Conservation (phyloP, 2,113 vertebrate genomes). For the Melozone crissalis region DNA sequence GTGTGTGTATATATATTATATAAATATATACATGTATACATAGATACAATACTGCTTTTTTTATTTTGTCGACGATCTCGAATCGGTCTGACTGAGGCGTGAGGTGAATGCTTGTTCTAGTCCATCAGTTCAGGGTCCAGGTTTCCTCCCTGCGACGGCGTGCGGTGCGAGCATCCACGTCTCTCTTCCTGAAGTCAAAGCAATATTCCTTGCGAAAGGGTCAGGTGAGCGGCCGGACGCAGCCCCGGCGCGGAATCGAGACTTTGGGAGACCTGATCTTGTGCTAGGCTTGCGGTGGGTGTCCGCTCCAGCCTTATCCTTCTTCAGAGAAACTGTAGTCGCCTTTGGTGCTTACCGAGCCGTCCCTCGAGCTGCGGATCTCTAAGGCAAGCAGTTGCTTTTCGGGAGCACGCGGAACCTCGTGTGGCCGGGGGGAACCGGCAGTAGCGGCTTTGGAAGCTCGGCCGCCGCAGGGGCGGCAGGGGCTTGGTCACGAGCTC, state of each 20-base stretch:
- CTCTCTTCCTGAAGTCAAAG: constrained; percentile 73
- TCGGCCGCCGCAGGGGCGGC: not conserved
- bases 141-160: constrained; percentile 21
- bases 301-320: constrained; percentile 70
- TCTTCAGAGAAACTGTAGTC: constrained; percentile 66
- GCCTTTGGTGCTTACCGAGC: constrained; percentile 73
- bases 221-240: not conserved
- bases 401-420: constrained; percentile 1
- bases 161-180: constrained; percentile 39
- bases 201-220: constrained; percentile 73
- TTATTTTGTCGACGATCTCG: constrained; percentile 59
- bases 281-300: constrained; percentile 44
- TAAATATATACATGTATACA: constrained; percentile 80
- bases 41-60: constrained; percentile 77
- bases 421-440: not conserved
- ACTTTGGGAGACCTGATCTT: constrained; percentile 29
- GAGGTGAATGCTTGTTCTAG: constrained; percentile 58
- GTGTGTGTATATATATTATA: constrained; percentile 77
- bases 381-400: constrained; percentile 68
- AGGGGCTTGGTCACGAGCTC: not conserved
- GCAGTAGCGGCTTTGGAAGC: not conserved
- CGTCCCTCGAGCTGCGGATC: constrained; percentile 45
- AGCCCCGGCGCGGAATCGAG: not conserved
- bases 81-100: constrained; percentile 57
- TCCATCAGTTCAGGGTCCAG: constrained; percentile 26